Evolutionary conservation across 2,888 invertebrate species (phyloP), one percentile per base, ranked within the genome.

Genomic region (Erebia palarica): DNA sequence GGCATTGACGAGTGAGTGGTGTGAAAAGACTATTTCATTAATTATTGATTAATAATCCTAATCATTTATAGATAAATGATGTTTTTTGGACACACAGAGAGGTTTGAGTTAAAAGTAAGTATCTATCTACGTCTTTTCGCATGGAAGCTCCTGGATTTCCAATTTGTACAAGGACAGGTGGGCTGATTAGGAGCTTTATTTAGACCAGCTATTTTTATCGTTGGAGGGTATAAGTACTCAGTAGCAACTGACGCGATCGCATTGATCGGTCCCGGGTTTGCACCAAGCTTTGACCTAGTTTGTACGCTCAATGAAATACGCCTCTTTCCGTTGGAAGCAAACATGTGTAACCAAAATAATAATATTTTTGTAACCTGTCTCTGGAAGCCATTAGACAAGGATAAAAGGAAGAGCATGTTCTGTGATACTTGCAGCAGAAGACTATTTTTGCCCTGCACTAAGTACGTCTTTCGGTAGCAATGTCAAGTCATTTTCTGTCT

Each of bases 251-350:
- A 91, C 84, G 90, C 84, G 82, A 83, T 79, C 73, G 74, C 81
- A 90, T 91, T 87, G 91, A 92, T 90, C 80, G 82, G 70, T 76
- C 81, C 82, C 83, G 83, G 83, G 84, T 79, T 81, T 87, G 87
- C 83, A 78, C 71, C 82, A 79, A 84, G 84, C 82, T 81, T 74
- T 90, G 91, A 90, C 91, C 92, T 81, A 91, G 82, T 90, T 92
- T 81, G 78, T 81, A 80, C 83, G 83, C 85, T 91, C 90, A 92
- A 91, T 91, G 92, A 86, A 85, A 82, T 75, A 78, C 80, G 81
- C 82, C 81, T 82, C 80, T 76, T 79, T 75, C 77, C 76, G 65
- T 27, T 27, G 44, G 14, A 61, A 61, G 44, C 57, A 65, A 71
- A 68, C 63, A 18, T 42, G 11, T 14, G n/a, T 55, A 73, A 68